Conservation (phyloP, 2,113 vertebrate species). For the Asarcornis scutulata region DNA sequence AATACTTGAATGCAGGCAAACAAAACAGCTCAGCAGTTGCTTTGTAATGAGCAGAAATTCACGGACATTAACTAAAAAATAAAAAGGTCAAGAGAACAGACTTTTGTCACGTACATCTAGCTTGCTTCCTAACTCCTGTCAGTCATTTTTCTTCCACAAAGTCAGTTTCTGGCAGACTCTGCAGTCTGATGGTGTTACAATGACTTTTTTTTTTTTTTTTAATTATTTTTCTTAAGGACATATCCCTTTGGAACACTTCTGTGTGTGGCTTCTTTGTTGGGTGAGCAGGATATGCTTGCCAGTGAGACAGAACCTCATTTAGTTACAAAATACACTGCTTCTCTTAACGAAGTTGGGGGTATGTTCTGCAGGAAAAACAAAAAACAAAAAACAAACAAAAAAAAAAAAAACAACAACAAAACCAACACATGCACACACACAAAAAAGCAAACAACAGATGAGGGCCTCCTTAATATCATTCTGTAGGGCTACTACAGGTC, state of each 20-base stretch:
- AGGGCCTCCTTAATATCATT: not conserved
- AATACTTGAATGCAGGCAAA: not conserved
- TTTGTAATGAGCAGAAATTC: not conserved
- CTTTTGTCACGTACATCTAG: not conserved
- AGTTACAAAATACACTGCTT: conserved; percentile 48
- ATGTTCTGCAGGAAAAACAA: conserved; percentile 5
- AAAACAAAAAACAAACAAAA: not conserved
- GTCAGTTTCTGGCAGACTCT: not conserved
- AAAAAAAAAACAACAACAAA: not conserved
- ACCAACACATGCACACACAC: too few species aligned
- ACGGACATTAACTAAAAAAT: not conserved
- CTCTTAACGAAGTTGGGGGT: conserved; percentile 67
- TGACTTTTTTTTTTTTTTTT: not conserved
- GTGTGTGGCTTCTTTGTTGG: conserved; percentile 56
- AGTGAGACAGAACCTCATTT: conserved; percentile 51
- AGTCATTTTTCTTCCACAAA: not conserved
- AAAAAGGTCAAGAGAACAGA: not conserved
- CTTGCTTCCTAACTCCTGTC: not conserved
- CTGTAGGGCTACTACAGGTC: conserved; percentile 13
- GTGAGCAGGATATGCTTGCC: conserved; percentile 37
- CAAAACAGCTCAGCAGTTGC: not conserved
- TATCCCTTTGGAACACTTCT: conserved; percentile 58
- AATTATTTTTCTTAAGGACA: conserved; percentile 13
- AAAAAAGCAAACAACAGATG: not conserved
- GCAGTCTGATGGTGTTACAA: not conserved